Conservation (phyloP, 2,888 invertebrate genomes). For the Lasioglossum oenotherae region DNA sequence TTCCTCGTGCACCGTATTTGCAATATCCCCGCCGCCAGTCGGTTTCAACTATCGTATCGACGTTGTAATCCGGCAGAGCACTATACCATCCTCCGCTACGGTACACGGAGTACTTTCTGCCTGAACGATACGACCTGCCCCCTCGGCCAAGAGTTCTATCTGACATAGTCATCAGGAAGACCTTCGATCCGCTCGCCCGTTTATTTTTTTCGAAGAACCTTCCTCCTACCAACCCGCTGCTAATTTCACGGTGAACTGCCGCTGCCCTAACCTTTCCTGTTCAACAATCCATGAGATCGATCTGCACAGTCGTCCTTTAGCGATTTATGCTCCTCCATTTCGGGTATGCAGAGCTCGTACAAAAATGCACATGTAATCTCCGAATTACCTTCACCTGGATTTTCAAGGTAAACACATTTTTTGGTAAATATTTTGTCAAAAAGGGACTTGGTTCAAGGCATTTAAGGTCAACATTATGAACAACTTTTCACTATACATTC, state of each 20-base stretch:
- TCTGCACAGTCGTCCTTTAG: neutral
- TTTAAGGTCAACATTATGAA: too few species aligned
- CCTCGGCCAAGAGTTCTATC: conserved; percentile 26
- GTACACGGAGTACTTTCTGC: conserved; percentile 13
- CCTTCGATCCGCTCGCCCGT: conserved; percentile 24
- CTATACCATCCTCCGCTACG: conserved; percentile 8
- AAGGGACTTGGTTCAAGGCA: too few species aligned
- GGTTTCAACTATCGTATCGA: conserved; percentile 52
- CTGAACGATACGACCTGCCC: conserved; percentile 20
- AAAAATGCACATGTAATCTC: neutral
- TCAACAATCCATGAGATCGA: neutral
- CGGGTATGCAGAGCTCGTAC: neutral
- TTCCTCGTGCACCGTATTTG: conserved; percentile 32
- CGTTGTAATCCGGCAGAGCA: conserved; percentile 39
- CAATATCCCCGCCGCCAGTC: conserved; percentile 35
- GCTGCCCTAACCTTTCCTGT: neutral
- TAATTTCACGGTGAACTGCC: neutral
- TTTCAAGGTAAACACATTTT: too few species aligned
- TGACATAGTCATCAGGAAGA: conserved; percentile 30
- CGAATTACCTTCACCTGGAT: too few species aligned
- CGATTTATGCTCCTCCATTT: neutral
- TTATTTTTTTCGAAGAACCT: neutral
- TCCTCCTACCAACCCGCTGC: neutral
- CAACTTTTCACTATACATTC: too few species aligned
- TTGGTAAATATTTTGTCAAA: too few species aligned